Conservation (phyloP, 92 coral and sea anemone genomes). For the Hydrozoanthus gracilis region DNA sequence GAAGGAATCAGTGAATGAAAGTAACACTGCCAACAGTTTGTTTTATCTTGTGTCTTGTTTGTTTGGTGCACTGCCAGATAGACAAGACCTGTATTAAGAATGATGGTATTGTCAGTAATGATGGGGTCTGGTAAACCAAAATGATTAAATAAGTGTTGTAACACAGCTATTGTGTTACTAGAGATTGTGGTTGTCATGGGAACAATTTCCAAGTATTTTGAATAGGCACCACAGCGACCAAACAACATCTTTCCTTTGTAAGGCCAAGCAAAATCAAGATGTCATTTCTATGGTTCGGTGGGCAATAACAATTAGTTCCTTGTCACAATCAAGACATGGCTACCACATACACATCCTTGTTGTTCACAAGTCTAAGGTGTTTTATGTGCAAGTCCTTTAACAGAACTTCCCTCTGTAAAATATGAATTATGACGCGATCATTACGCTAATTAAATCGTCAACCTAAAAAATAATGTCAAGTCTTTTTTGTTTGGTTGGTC, state of each 20-base stretch:
- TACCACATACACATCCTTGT: conserved; percentile 42
- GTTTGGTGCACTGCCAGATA: too few species aligned
- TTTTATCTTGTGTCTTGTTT: too few species aligned
- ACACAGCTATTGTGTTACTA: neutral
- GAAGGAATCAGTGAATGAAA: too few species aligned
- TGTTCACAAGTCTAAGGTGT: conserved; percentile 48
- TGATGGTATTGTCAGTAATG: conserved; percentile 7
- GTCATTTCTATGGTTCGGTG: neutral
- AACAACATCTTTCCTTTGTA: conserved; percentile 9
- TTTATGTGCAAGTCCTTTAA: neutral
- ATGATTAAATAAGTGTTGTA: neutral
- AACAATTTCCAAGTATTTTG: conserved; percentile 13
- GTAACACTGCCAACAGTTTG: too few species aligned
- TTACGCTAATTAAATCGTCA: neutral
- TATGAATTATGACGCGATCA: conserved; percentile 47
- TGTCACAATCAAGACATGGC: conserved; percentile 36
- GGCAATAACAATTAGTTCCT: conserved; percentile 18
- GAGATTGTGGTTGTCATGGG: conserved; percentile 20
- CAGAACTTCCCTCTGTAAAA: neutral
- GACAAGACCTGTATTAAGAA: too few species aligned
- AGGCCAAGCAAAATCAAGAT: conserved; percentile 3
- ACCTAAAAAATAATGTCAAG: conserved; percentile 40
- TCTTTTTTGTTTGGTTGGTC: conserved; percentile 49
- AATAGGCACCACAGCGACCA: neutral
- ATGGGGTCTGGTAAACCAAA: conserved; percentile 16